These are phyloP conservation scores for Tokudaia tokunoshimensis DNA, from an alignment of 2,797 vertebrate genomes.

Conservation along the genomic window DNA sequence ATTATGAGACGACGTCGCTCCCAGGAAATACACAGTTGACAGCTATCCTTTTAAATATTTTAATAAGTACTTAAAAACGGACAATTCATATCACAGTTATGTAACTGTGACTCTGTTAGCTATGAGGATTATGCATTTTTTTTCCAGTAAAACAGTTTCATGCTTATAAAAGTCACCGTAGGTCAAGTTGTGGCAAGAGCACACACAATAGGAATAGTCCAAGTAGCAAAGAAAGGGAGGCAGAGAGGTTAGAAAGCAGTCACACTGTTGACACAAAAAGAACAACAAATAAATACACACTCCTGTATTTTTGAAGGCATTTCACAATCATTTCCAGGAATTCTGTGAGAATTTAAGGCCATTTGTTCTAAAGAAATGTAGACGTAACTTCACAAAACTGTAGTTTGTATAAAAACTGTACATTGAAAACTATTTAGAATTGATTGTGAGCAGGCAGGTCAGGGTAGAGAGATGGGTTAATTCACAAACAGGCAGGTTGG, in stretches of 20 bases:
- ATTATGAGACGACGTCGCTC: not conserved
- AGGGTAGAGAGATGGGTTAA: constrained; percentile 92
- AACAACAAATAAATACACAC: constrained; percentile 83
- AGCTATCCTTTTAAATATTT: constrained; percentile 90
- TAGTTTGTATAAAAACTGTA: constrained; percentile 96
- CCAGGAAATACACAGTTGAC: constrained; percentile 50
- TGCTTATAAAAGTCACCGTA: constrained; percentile 90
- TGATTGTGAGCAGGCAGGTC: constrained; percentile 93
- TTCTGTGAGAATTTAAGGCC: constrained; percentile 98
- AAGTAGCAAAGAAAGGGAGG: constrained; percentile 85
- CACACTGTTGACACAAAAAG: constrained; percentile 92
- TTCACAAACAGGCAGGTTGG: constrained; percentile 93
- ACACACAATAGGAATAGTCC: constrained; percentile 87
- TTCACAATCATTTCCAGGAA: constrained; percentile 94
- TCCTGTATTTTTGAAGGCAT: constrained; percentile 94
- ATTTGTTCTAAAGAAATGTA: constrained; percentile 94
- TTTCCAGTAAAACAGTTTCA: constrained; percentile 88
- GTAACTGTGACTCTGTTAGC: constrained; percentile 86
- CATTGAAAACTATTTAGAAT: constrained; percentile 95
- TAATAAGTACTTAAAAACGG: constrained; percentile 94
- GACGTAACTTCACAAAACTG: constrained; percentile 88
- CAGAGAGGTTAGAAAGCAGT: constrained; percentile 91
- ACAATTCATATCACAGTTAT: constrained; percentile 93
- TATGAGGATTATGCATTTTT: constrained; percentile 72
- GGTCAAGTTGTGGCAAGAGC: constrained; percentile 87